Evolutionary conservation across 2,113 vertebrate genomes (phyloP).

Genomic region (Charadrius vociferus): DNA sequence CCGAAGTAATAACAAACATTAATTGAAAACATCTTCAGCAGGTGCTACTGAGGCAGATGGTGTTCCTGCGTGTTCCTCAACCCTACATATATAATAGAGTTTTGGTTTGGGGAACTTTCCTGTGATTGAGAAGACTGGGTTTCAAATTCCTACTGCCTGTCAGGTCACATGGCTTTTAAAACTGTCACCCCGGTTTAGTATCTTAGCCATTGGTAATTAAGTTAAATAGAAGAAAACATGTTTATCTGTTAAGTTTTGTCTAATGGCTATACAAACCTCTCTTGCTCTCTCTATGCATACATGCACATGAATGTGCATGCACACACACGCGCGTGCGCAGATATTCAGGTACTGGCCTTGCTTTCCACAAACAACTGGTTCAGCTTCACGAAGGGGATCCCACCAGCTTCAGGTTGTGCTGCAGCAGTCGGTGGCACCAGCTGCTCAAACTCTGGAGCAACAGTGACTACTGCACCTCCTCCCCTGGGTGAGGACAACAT

Average conservation of each 20-base stretch:
- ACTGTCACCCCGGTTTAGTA: background rate
- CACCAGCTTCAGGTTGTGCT: background rate
- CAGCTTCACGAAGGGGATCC: background rate
- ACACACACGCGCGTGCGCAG: rapidly evolving
- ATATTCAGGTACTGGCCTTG: no score
- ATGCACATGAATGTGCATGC: rapidly evolving
- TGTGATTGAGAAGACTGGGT: background rate
- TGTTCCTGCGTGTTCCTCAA: background rate
- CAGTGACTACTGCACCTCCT: rapidly evolving
- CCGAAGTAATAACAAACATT: background rate
- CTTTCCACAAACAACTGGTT: background rate
- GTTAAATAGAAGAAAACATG: background rate
- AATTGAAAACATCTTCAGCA: background rate
- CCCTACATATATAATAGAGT: background rate
- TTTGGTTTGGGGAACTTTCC: background rate
- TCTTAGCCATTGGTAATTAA: background rate
- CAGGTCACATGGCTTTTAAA: background rate
- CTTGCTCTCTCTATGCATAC: background rate
- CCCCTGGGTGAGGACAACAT: background rate
- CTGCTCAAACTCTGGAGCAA: background rate
- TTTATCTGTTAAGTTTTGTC: background rate
- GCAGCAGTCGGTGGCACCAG: rapidly evolving
- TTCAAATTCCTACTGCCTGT: background rate
- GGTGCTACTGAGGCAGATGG: background rate
- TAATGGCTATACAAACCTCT: background rate